Evolutionary conservation across 23 tunicate genomes (phyloP).

Genomic region (Pegea sp.): DNA sequence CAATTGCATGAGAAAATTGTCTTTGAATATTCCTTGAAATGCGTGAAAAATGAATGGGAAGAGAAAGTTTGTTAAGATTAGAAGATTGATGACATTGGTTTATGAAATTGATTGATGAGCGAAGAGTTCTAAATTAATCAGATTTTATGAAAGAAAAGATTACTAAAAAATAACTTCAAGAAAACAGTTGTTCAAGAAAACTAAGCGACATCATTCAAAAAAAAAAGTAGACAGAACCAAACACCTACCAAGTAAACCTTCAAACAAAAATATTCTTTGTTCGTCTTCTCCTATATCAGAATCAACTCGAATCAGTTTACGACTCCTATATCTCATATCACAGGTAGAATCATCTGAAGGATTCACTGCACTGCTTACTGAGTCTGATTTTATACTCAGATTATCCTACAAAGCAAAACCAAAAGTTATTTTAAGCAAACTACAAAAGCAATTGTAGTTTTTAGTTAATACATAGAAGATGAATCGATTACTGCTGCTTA

Average conservation of each 20-base stretch:
- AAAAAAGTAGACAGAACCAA: neutral
- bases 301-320: constrained; percentile 62
- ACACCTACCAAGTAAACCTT: constrained; percentile 72
- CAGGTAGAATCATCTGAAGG: constrained; percentile 4
- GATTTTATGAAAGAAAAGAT: too few species aligned
- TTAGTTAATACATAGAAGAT: too few species aligned
- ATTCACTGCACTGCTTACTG: neutral
- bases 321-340: constrained; percentile 61
- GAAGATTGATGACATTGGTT: neutral
- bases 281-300: constrained; percentile 87
- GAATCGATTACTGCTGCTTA: too few species aligned
- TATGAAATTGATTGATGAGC: neutral
- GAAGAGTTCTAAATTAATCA: too few species aligned
- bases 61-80: too few species aligned
- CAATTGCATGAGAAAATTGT: constrained; percentile 50
- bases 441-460: too few species aligned
- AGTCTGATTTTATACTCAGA: constrained; percentile 19
- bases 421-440: too few species aligned
- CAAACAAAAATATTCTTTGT: constrained; percentile 69
- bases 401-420: constrained; percentile 10
- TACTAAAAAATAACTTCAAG: too few species aligned
- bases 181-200: too few species aligned
- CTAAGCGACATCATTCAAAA: neutral
- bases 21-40: constrained; percentile 31
- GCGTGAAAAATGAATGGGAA: too few species aligned